A percentile compares a stretch with the other conserved stretches of the same genome.
Evolutionary conservation across 2,797 vertebrate species (phyloP).

Genomic region (Nannoperca australis): DNA sequence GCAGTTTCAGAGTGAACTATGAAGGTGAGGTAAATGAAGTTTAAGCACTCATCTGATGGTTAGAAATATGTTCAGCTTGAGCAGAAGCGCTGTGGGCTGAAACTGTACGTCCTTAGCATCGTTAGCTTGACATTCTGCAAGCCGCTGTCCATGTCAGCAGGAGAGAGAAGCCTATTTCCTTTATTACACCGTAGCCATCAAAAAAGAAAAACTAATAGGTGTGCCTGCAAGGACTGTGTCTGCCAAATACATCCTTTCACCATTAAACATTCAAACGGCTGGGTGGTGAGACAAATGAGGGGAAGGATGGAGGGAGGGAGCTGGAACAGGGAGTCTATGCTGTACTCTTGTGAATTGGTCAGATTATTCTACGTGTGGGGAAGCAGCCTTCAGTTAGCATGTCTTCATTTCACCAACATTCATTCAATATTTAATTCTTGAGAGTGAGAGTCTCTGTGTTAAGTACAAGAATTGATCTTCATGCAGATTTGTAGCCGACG

Average conservation of each 20-base stretch:
- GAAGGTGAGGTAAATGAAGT: neutral
- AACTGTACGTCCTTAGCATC: neutral
- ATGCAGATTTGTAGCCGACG: too few species aligned
- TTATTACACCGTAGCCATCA: conserved; percentile 12
- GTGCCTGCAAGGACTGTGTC: conserved; percentile 22
- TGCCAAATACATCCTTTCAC: conserved; percentile 23
- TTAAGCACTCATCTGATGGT: neutral
- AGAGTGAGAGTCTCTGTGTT: too few species aligned
- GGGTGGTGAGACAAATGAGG: conserved; percentile 24
- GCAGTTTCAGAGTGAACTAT: neutral
- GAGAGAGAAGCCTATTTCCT: conserved; percentile 19
- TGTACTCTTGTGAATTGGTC: too few species aligned
- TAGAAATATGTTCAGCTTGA: neutral
- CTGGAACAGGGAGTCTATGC: too few species aligned
- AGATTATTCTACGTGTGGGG: too few species aligned
- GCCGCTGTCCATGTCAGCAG: conserved; percentile 32
- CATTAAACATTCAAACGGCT: conserved; percentile 25
- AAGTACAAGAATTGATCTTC: too few species aligned
- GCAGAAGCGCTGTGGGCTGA: neutral
- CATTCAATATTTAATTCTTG: too few species aligned
- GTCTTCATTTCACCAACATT: too few species aligned
- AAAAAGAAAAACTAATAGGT: conserved; percentile 10
- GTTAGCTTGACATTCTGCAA: conserved; percentile 20
- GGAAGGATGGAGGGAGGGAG: neutral
- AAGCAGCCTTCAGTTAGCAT: too few species aligned